Conservation (phyloP, 2,113 vertebrate genomes). For the rat (Rattus norvegicus) region DNA sequence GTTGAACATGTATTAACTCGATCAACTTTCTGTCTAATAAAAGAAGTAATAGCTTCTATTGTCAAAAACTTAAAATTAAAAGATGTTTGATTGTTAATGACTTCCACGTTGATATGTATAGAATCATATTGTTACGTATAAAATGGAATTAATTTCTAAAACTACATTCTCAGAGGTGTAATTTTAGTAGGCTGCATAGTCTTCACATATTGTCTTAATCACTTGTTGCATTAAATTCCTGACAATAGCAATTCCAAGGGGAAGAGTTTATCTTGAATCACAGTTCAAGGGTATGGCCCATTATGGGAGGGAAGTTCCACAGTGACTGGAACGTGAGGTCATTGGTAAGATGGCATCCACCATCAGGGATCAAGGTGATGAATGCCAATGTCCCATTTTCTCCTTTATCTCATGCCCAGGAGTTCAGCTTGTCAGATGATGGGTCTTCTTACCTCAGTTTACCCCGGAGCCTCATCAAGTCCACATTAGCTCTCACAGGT, state of each 20-base stretch:
- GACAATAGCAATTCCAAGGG: neutral
- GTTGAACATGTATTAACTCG: neutral
- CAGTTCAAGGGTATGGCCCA: neutral
- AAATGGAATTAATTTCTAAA: neutral
- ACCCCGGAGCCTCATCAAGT: neutral
- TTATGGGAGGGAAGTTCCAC: no score
- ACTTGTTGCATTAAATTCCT: neutral
- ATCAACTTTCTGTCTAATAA: neutral
- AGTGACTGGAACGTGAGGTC: no score
- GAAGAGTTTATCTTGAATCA: no score
- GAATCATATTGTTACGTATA: conserved; percentile 17
- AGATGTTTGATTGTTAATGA: conserved; percentile 42
- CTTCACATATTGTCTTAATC: neutral
- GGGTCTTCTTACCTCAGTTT: neutral
- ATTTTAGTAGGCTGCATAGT: neutral
- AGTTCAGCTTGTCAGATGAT: neutral
- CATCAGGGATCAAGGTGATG: neutral
- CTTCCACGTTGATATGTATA: conserved; percentile 2
- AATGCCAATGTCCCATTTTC: neutral
- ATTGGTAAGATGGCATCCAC: no score
- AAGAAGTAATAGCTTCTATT: conserved; percentile 1
- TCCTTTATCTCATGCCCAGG: neutral
- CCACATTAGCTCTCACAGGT: neutral
- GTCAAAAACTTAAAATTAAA: conserved; percentile 50
- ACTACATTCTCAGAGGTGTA: neutral